Conservation (phyloP, 2,113 vertebrate genomes). For the Coturnix japonica region DNA sequence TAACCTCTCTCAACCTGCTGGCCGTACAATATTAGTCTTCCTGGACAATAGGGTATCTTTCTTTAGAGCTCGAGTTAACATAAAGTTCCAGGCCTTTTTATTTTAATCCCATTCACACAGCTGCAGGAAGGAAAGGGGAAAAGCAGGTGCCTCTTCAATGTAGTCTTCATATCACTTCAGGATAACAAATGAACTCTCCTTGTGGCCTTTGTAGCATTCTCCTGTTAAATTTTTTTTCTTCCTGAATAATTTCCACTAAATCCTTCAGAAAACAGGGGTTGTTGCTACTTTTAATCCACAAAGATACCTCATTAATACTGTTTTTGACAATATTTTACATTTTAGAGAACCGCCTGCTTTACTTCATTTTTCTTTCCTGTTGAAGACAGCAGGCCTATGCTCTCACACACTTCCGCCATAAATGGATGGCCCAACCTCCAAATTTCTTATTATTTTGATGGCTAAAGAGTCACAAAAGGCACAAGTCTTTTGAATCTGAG, state of each 20-base stretch:
- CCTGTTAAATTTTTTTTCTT: neutral
- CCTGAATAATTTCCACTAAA: neutral
- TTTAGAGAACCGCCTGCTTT: neutral
- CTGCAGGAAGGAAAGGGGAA: neutral
- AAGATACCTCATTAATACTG: neutral
- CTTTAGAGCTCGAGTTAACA: neutral
- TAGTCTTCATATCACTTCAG: neutral
- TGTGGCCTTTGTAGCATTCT: neutral
- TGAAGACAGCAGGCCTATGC: neutral
- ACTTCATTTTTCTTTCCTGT: neutral
- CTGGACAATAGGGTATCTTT: neutral
- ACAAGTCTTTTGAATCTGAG: neutral
- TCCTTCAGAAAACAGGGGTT: neutral
- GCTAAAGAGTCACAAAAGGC: neutral
- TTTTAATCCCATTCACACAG: neutral
- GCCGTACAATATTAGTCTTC: too few species aligned
- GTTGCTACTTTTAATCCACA: neutral
- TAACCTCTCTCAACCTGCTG: too few species aligned
- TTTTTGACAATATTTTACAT: neutral
- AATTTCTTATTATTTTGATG: neutral
- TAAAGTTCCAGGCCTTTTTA: neutral
- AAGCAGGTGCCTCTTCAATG: accelerated
- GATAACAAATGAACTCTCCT: neutral
- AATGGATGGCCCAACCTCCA: neutral
- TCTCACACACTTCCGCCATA: neutral